phyloP scores from a whole-genome alignment of 2,888 invertebrate genomes.

The Ceraclea dissimilis region DNA sequence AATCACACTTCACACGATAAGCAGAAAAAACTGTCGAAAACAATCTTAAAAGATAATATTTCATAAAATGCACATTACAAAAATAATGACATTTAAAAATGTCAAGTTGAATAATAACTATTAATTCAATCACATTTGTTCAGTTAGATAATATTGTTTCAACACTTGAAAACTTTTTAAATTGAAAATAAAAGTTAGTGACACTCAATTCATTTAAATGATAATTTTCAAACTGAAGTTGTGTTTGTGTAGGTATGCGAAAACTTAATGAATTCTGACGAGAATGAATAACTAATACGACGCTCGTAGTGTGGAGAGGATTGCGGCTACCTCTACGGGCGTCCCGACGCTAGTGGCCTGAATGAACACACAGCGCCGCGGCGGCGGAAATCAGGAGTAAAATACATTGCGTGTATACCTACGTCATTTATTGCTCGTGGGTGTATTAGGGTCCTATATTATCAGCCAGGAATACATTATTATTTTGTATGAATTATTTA shows the following conservation, averaged over 20 bases:
- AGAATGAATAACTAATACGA: not conserved
- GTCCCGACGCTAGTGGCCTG: conserved; percentile 22
- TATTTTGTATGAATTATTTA: too few relatives aligned
- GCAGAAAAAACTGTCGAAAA: not conserved
- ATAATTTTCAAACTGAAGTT: too few relatives aligned
- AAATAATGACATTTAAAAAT: too few relatives aligned
- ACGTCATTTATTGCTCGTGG: not conserved
- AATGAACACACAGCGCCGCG: conserved; percentile 18
- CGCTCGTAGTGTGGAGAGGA: not conserved
- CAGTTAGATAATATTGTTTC: too few relatives aligned
- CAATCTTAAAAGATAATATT: not conserved
- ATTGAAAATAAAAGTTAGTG: too few relatives aligned
- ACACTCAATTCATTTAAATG: too few relatives aligned
- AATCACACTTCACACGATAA: not conserved
- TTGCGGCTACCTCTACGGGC: conserved; percentile 20
- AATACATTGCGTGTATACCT: not conserved
- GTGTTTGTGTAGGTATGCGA: too few relatives aligned
- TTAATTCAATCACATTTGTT: too few relatives aligned
- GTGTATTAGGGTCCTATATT: not conserved
- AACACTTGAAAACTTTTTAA: too few relatives aligned
- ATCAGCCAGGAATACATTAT: too few relatives aligned
- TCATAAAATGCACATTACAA: too few relatives aligned
- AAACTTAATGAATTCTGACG: not conserved
- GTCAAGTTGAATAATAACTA: too few relatives aligned
- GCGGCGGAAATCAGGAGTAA: conserved; percentile 10